Percentiles rank a stretch among this genome's conserved stretches.
These are phyloP conservation scores for Chlorospingus flavigularis DNA, from an alignment of 2,797 vertebrate species.

Conservation along the genomic window DNA sequence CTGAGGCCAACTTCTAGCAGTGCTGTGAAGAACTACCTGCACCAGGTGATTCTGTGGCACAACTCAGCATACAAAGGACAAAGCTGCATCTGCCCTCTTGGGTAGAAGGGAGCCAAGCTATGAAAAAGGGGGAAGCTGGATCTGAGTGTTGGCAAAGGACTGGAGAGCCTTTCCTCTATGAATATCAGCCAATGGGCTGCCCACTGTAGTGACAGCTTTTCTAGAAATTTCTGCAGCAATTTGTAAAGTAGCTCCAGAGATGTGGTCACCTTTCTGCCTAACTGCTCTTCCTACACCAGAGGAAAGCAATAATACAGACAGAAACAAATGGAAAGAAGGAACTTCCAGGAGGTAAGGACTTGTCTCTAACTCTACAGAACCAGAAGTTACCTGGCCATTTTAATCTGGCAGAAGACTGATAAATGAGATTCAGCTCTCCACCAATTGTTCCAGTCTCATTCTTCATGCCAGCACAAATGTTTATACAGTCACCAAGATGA, in stretches of 20 bases:
- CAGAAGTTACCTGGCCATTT: neutral
- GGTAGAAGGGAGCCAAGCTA: neutral
- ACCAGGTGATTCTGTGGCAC: neutral
- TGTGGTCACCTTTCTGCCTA: neutral
- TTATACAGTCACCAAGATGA: neutral
- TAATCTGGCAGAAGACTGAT: neutral
- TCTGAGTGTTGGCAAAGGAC: neutral
- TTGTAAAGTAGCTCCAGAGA: neutral
- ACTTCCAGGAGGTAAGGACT: neutral
- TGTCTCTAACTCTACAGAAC: neutral
- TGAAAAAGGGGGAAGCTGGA: neutral
- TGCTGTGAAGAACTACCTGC: neutral
- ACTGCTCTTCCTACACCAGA: neutral
- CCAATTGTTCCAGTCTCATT: neutral
- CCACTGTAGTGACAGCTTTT: neutral
- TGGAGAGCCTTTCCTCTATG: neutral
- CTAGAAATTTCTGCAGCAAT: neutral
- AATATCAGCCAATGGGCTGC: neutral
- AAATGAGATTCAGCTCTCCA: neutral
- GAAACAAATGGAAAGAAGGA: neutral
- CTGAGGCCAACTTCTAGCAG: neutral
- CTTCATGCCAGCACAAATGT: neutral
- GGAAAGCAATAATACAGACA: neutral
- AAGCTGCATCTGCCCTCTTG: neutral
- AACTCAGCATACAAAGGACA: neutral